Evolutionary conservation across 2,113 vertebrate species (phyloP).

Genomic region (Corynorhinus townsendii): DNA sequence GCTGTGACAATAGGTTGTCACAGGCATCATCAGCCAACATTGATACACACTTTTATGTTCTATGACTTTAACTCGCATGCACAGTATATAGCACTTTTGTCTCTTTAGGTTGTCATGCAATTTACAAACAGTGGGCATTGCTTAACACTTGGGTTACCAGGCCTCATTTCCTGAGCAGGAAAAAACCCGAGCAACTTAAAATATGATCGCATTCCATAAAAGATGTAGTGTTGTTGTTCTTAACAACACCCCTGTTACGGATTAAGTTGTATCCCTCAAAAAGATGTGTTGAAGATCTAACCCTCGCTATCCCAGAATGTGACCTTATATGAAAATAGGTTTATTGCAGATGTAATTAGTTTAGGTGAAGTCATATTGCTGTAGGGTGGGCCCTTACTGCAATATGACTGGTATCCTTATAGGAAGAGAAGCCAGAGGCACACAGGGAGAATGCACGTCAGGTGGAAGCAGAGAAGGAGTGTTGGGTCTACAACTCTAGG

Average conservation of each 20-base stretch:
- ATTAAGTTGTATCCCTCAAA: neutral
- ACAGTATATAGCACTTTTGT: neutral
- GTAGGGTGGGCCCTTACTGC: neutral
- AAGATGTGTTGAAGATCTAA: neutral
- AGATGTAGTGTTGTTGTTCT: neutral
- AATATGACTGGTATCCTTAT: neutral
- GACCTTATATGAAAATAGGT: neutral
- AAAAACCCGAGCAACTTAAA: neutral
- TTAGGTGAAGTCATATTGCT: neutral
- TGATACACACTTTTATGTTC: neutral
- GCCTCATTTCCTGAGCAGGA: neutral
- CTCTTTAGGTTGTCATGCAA: neutral
- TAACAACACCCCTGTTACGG: neutral
- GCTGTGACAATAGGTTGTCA: neutral
- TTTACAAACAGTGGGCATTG: neutral
- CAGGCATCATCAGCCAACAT: rapidly evolving
- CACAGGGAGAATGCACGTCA: rapidly evolving
- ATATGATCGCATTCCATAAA: neutral
- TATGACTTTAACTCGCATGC: neutral
- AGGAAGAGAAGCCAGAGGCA: neutral
- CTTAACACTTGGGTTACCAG: neutral
- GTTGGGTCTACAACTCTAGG: neutral
- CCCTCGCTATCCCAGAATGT: neutral
- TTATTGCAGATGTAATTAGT: neutral
- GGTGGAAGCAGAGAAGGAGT: neutral